phyloP scores from a whole-genome alignment of 2,797 vertebrate genomes.

The Hydrolagus colliei region DNA sequence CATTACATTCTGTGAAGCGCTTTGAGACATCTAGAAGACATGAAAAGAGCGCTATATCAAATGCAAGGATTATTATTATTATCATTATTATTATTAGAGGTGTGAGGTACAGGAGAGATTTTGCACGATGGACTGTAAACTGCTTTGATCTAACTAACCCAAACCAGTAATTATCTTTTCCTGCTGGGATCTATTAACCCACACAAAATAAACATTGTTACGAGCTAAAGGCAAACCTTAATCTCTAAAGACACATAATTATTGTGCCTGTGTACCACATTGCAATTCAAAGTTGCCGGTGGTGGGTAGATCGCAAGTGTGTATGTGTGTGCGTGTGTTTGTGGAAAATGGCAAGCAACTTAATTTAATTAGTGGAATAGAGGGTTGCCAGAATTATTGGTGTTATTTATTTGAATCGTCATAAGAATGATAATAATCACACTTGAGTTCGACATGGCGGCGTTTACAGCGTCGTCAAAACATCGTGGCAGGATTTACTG shows the following conservation, averaged over 20 bases:
- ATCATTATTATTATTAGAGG: too few relatives aligned
- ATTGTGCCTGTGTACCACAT: background rate
- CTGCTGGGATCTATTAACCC: background rate
- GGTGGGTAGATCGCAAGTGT: background rate
- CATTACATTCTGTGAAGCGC: too few relatives aligned
- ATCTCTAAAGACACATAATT: background rate
- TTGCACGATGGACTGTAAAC: background rate
- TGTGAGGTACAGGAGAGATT: background rate
- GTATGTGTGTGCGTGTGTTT: too few relatives aligned
- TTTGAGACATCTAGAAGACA: too few relatives aligned
- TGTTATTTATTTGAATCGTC: background rate
- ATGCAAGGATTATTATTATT: too few relatives aligned
- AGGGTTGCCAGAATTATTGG: background rate
- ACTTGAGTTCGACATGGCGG: too few relatives aligned
- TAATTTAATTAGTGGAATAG: background rate
- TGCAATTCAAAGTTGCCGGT: background rate
- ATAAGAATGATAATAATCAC: too few relatives aligned
- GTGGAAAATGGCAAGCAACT: background rate
- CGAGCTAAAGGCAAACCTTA: background rate
- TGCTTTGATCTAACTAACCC: background rate
- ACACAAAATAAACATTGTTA: background rate
- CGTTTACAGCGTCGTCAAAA: too few relatives aligned
- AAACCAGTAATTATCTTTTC: constrained; percentile 1
- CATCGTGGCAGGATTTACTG: too few relatives aligned
- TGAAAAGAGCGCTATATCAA: too few relatives aligned